Evolutionary conservation across 2,888 invertebrate species (phyloP).

Genomic region (Xylophagus ater): DNA sequence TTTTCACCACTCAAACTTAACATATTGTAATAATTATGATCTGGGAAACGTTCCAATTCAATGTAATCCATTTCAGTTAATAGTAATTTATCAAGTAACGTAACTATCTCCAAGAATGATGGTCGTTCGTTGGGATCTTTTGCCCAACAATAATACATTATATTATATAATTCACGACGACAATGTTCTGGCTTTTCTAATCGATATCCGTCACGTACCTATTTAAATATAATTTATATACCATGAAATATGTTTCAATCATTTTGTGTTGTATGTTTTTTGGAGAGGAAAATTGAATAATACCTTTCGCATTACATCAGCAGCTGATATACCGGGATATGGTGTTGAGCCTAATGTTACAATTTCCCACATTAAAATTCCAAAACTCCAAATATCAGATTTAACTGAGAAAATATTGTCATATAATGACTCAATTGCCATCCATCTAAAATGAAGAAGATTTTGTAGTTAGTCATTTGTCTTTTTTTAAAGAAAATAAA

Average conservation of each 20-base stretch:
- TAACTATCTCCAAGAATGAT: conserved; percentile 70
- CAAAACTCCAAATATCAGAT: conserved; percentile 94
- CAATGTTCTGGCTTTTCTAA: conserved; percentile 91
- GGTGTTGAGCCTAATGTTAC: conserved; percentile 91
- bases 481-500: too few species aligned
- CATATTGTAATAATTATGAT: conserved; percentile 84
- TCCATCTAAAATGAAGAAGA: conserved; percentile 56
- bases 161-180: conserved; percentile 80
- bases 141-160: conserved; percentile 95
- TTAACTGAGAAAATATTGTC: conserved; percentile 90
- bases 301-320: conserved; percentile 83
- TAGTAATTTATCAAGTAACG: conserved; percentile 69
- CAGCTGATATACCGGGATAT: conserved; percentile 84
- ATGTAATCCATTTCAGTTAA: conserved; percentile 89
- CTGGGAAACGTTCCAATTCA: conserved; percentile 81
- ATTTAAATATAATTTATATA: conserved; percentile 23
- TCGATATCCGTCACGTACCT: conserved; percentile 80
- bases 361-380: conserved; percentile 91
- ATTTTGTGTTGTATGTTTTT: background rate
- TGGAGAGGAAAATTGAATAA: too few species aligned
- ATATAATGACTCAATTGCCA: conserved; percentile 90
- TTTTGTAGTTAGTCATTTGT: too few species aligned
- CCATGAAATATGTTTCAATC: background rate
- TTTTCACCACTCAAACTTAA: conserved; percentile 78
- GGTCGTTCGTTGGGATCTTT: conserved; percentile 74